phyloP scores from a whole-genome alignment of 2,113 vertebrate species.

The Trogon melanurus region DNA sequence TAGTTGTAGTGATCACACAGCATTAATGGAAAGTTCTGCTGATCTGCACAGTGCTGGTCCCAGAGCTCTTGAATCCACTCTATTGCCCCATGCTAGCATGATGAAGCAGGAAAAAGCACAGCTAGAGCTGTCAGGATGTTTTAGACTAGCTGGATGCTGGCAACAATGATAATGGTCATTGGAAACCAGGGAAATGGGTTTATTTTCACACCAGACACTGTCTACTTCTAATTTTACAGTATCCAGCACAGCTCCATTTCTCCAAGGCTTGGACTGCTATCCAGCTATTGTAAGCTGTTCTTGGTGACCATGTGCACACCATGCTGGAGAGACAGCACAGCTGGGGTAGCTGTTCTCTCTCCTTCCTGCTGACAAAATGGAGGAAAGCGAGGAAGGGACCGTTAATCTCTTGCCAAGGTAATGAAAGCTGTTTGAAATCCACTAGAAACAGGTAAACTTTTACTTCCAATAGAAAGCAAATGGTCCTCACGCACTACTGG shows the following conservation, averaged over 20 bases:
- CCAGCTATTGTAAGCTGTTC: background rate
- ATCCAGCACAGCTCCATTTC: background rate
- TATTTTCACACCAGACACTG: background rate
- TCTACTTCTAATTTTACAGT: background rate
- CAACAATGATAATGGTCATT: rapidly evolving
- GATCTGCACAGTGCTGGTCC: background rate
- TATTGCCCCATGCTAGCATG: background rate
- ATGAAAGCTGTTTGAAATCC: background rate
- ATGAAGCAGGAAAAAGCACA: background rate
- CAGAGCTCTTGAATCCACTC: background rate
- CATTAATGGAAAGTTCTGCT: background rate
- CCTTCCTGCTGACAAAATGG: background rate
- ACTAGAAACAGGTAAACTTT: background rate
- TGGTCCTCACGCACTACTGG: background rate
- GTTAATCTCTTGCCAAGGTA: background rate
- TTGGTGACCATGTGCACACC: background rate
- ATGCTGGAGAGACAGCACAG: background rate
- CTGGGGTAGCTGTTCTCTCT: background rate
- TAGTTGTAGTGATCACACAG: background rate
- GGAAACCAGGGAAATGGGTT: background rate
- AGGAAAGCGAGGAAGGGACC: background rate
- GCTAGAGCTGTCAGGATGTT: background rate
- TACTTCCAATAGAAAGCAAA: background rate
- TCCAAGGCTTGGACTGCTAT: background rate
- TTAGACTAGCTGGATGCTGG: background rate